phyloP scores from a whole-genome alignment of 1,140 invertebrate genomes.

The Pseudachorutes palmiensis region DNA sequence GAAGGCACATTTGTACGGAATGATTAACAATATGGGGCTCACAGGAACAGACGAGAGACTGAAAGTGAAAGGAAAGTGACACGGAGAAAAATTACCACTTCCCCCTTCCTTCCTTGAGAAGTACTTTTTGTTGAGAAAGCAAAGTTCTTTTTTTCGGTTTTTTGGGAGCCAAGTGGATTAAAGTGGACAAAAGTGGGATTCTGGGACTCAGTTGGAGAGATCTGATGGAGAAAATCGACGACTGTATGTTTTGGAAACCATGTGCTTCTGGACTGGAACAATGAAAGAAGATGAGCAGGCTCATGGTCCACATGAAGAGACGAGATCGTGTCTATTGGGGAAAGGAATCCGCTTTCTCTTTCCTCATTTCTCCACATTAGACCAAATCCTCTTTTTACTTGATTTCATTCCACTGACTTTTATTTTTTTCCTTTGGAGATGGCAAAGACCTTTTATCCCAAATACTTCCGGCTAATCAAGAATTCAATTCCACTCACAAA shows the following conservation, averaged over 20 bases:
- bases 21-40: constrained; percentile 6
- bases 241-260: not conserved
- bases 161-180: not conserved
- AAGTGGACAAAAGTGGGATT: not conserved
- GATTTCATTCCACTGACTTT: not conserved
- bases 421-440: not conserved
- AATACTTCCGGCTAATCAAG: not conserved
- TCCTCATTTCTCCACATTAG: too few species aligned
- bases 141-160: not conserved
- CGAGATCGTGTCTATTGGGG: too few species aligned
- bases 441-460: not conserved
- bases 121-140: not conserved
- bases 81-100: not conserved
- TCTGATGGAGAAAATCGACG: not conserved
- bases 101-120: not conserved
- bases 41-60: constrained; percentile 13
- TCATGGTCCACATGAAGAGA: too few species aligned
- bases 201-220: not conserved
- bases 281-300: not conserved
- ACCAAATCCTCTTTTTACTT: not conserved
- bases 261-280: not conserved
- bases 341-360: too few species aligned
- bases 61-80: constrained; percentile 5
- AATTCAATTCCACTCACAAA: not conserved
- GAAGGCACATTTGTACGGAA: not conserved